These are phyloP conservation scores for Catostylus mosaicus DNA, from an alignment of 30 jellyfish, hydroid and myxozoan species.

Conservation along the genomic window DNA sequence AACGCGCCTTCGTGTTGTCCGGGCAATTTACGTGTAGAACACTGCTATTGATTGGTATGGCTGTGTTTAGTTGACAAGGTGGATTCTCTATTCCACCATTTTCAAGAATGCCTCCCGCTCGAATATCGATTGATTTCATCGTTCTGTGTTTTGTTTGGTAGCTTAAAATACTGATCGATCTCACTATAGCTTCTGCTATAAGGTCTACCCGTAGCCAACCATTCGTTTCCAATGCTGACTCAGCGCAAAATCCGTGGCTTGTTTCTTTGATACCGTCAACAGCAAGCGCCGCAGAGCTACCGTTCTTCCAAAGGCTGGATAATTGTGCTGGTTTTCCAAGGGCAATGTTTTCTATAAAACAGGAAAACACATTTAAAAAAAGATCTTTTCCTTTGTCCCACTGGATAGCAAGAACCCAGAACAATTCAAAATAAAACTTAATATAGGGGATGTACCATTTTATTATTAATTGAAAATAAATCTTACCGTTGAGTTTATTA, in stretches of 20 bases:
- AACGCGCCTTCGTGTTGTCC: neutral
- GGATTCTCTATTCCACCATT: slow-evolving; percentile 25
- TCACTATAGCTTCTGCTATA: neutral
- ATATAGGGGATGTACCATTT: too few relatives aligned
- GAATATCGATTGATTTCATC: slow-evolving; percentile 4
- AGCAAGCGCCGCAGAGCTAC: neutral
- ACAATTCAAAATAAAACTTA: too few relatives aligned
- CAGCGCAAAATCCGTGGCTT: neutral
- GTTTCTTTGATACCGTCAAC: slow-evolving; percentile 15
- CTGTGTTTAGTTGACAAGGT: neutral
- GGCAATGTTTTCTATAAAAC: slow-evolving; percentile 12
- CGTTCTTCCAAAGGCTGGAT: neutral
- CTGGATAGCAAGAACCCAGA: too few relatives aligned
- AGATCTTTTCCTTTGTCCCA: too few relatives aligned
- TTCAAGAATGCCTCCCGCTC: slow-evolving; percentile 2
- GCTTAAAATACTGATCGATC: neutral
- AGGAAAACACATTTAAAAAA: neutral
- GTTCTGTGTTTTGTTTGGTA: neutral
- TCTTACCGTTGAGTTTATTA: neutral
- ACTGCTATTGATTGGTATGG: neutral
- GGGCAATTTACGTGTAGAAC: neutral
- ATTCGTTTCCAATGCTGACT: neutral
- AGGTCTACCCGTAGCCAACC: slow-evolving; percentile 24
- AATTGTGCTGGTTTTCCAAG: neutral
- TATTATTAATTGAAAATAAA: neutral